Evolutionary conservation across 2,113 vertebrate genomes (phyloP).

Genomic region (Neopipo cinnamomea): DNA sequence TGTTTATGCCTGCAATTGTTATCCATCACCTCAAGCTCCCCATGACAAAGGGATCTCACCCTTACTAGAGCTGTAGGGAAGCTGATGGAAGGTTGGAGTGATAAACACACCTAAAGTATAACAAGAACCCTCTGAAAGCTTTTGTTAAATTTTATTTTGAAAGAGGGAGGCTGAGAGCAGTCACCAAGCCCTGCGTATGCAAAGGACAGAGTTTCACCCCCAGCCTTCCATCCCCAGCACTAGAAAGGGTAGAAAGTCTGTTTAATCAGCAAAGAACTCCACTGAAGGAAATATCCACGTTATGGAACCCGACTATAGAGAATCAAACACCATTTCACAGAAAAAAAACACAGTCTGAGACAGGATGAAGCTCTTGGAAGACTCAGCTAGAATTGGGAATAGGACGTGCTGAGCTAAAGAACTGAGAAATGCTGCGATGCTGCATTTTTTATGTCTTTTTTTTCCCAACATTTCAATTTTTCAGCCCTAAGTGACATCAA

Average conservation of each 20-base stretch:
- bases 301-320: fast-evolving
- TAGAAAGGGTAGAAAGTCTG: too few species aligned
- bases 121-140: neutral
- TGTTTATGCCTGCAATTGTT: neutral
- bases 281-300: neutral
- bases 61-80: neutral
- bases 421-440: neutral
- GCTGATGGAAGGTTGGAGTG: neutral
- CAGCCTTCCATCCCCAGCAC: neutral
- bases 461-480: neutral
- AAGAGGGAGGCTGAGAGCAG: neutral
- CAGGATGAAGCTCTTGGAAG: neutral
- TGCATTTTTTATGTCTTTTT: neutral
- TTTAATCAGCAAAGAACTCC: neutral
- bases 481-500: neutral
- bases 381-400: neutral
- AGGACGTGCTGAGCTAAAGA: neutral
- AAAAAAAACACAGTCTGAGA: neutral
- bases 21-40: neutral
- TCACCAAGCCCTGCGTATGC: fast-evolving
- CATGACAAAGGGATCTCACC: neutral
- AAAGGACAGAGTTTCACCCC: neutral
- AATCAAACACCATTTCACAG: neutral
- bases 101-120: neutral
- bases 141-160: neutral